Conservation (phyloP, 2,888 invertebrate genomes). For the Syrista parreyssii region DNA sequence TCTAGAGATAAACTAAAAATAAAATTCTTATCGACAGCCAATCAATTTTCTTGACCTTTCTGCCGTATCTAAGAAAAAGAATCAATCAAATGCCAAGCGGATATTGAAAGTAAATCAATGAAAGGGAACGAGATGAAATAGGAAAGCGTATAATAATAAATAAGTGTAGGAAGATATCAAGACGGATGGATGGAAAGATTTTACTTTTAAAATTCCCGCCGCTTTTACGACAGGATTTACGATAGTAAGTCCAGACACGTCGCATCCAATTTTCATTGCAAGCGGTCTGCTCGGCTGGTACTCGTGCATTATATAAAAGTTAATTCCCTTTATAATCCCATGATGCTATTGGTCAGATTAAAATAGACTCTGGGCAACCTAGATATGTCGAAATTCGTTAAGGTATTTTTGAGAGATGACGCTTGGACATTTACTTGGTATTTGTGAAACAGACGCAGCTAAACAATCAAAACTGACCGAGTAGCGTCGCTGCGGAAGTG, state of each 20-base stretch:
- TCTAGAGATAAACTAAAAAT: not conserved
- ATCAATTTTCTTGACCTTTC: not conserved
- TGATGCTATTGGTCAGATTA: constrained; percentile 15
- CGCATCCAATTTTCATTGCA: not conserved
- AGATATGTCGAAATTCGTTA: not conserved
- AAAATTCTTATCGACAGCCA: not conserved
- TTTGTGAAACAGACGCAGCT: not conserved
- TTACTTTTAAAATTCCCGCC: not conserved
- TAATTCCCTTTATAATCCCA: constrained; percentile 28
- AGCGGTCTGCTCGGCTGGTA: not conserved
- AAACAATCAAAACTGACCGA: not conserved
- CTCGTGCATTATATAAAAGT: constrained; percentile 29
- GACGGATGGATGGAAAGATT: not conserved
- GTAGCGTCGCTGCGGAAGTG: not conserved
- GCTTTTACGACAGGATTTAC: not conserved
- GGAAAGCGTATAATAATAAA: not conserved
- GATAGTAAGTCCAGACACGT: not conserved
- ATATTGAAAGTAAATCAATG: not conserved
- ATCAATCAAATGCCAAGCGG: not conserved
- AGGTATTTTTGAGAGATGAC: not conserved
- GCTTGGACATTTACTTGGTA: not conserved
- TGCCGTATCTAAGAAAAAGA: not conserved
- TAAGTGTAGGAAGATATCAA: not conserved
- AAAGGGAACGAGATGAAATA: not conserved
- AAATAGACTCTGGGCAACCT: constrained; percentile 1